Percentiles rank a stretch among this genome's conserved stretches.
phyloP scores from a whole-genome alignment of 1,140 invertebrate species.

The Hylaeus anthracinus region DNA sequence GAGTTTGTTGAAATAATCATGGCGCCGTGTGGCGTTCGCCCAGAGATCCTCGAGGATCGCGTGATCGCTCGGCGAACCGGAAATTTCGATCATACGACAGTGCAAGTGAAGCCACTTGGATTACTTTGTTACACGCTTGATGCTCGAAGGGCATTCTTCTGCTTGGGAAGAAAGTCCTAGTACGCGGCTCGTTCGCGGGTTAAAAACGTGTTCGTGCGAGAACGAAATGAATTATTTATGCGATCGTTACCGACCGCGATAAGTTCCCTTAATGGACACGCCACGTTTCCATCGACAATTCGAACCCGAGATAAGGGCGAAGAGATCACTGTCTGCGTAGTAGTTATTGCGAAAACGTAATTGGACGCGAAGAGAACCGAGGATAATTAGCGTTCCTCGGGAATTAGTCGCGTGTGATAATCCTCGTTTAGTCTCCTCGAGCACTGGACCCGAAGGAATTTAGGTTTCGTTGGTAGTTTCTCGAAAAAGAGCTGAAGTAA shows the following conservation, averaged over 20 bases:
- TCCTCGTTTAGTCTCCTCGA: not conserved
- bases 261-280: slow-evolving; percentile 36
- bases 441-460: not conserved
- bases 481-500: not conserved
- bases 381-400: not conserved
- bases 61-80: not conserved
- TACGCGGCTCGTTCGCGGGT: not conserved
- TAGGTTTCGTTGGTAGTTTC: not conserved
- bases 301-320: slow-evolving; percentile 1
- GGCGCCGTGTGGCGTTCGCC: not conserved
- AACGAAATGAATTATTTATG: slow-evolving; percentile 43
- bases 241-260: slow-evolving; percentile 33
- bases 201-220: slow-evolving; percentile 32
- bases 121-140: not conserved
- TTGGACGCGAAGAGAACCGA: slow-evolving; percentile 1
- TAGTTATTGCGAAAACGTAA: slow-evolving; percentile 27
- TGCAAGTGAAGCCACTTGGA: slow-evolving; percentile 3
- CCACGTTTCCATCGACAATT: slow-evolving; percentile 33
- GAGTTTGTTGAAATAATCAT: not conserved
- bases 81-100: slow-evolving; percentile 22
- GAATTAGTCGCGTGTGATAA: slow-evolving; percentile 6
- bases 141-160: not conserved
- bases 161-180: not conserved
- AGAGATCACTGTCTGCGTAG: slow-evolving; percentile 13
- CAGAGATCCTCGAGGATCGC: slow-evolving; percentile 2